These are phyloP conservation scores for Callipepla squamata DNA, from an alignment of 2,113 vertebrate species.

Conservation along the genomic window DNA sequence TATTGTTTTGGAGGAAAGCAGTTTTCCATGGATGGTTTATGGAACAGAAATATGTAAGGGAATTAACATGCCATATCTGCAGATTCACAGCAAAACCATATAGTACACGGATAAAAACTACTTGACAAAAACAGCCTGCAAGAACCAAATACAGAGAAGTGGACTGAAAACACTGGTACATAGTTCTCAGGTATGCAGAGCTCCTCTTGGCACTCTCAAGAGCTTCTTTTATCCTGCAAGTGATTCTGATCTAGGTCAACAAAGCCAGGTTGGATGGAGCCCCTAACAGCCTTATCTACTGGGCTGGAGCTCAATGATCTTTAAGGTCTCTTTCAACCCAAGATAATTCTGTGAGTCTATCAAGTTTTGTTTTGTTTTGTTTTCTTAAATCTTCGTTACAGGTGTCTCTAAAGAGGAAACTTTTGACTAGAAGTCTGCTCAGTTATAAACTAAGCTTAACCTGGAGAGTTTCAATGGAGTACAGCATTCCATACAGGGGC, in stretches of 20 bases:
- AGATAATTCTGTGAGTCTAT: no score
- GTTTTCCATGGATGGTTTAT: neutral
- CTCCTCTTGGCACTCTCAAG: neutral
- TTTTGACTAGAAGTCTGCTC: neutral
- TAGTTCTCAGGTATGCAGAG: neutral
- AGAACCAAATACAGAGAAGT: neutral
- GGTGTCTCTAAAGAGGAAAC: neutral
- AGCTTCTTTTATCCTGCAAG: neutral
- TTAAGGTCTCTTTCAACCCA: no score
- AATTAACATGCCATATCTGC: neutral
- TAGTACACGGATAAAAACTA: neutral
- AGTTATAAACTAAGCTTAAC: neutral
- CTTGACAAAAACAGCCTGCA: neutral
- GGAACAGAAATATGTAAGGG: neutral
- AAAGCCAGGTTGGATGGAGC: neutral
- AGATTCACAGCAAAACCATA: neutral
- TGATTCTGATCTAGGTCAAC: neutral
- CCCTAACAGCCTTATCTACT: no score
- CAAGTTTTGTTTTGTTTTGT: neutral
- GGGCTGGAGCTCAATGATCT: no score
- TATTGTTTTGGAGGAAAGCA: neutral
- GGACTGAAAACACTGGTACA: neutral
- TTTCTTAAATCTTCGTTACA: neutral
- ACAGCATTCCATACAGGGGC: neutral
- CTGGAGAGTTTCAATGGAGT: accelerated